Conservation (phyloP, 2,797 vertebrate genomes). For the Philypnodon macrostomus region DNA sequence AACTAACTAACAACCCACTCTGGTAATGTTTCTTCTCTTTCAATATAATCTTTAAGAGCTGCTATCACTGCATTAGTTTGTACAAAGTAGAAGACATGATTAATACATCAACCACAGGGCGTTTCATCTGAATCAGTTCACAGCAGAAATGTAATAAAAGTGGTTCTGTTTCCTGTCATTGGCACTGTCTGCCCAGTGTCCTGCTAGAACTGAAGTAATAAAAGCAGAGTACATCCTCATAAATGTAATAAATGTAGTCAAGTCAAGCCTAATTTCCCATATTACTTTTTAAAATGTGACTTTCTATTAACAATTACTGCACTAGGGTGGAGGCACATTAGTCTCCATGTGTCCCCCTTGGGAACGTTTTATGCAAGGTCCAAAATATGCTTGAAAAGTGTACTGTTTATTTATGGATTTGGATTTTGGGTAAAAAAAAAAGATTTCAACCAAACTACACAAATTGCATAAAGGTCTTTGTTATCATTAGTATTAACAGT, state of each 20-base stretch:
- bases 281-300: slow-evolving; percentile 33
- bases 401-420: no score
- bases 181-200: not conserved
- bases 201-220: no score
- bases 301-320: slow-evolving; percentile 52
- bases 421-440: no score
- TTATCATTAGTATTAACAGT: no score
- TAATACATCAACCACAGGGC: slow-evolving; percentile 29
- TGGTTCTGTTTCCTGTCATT: slow-evolving; percentile 29
- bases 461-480: no score
- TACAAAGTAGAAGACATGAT: slow-evolving; percentile 21
- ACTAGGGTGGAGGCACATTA: slow-evolving; percentile 21
- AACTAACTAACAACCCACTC: slow-evolving; percentile 9
- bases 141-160: slow-evolving; percentile 24
- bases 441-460: no score
- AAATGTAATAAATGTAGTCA: slow-evolving; percentile 25
- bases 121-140: slow-evolving; percentile 3
- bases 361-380: no score
- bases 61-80: slow-evolving; percentile 39
- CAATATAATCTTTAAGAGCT: slow-evolving; percentile 13
- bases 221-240: slow-evolving; percentile 23
- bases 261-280: slow-evolving; percentile 35
- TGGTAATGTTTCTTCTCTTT: slow-evolving; percentile 18
- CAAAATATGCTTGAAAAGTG: no score
- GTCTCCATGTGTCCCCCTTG: no score